A percentile compares a stretch with the other conserved stretches of the same genome.
These are phyloP conservation scores for Artibeus jamaicensis DNA, from an alignment of 2,797 vertebrate genomes.

Conservation along the genomic window DNA sequence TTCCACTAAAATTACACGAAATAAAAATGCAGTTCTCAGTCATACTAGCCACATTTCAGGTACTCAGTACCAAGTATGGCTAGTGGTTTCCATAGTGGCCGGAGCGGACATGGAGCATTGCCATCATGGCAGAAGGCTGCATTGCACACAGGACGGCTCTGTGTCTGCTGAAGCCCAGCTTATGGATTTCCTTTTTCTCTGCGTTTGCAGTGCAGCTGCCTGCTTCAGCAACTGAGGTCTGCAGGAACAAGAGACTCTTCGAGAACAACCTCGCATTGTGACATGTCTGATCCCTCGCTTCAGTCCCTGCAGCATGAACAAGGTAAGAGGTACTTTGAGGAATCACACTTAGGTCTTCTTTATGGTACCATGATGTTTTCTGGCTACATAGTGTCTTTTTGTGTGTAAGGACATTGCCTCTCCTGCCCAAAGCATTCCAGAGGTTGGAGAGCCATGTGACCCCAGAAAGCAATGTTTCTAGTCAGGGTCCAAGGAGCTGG, in stretches of 20 bases:
- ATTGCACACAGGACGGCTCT: not conserved
- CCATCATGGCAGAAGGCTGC: not conserved
- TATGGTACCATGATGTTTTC: not conserved
- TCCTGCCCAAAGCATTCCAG: not conserved
- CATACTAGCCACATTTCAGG: not conserved
- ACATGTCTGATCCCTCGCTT: constrained; percentile 66
- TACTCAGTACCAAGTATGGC: not conserved
- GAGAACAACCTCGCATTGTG: constrained; percentile 34
- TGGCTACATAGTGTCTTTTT: not conserved
- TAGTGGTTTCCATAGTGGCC: not conserved
- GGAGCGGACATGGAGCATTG: not conserved
- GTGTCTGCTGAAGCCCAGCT: not conserved
- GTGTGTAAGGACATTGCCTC: not conserved
- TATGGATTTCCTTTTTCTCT: constrained; percentile 51
- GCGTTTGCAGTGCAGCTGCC: constrained; percentile 42
- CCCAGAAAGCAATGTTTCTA: not conserved
- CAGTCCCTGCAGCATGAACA: constrained; percentile 57
- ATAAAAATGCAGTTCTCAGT: not conserved
- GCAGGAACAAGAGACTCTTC: constrained; percentile 44
- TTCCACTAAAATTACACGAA: not conserved
- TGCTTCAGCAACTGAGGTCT: constrained; percentile 66
- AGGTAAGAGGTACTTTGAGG: constrained; percentile 23
- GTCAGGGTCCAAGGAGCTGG: not conserved
- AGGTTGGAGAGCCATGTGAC: not conserved
- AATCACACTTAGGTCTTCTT: not conserved